Conservation (phyloP, 2,888 invertebrate species). For the Synanthedon myopaeformis region DNA sequence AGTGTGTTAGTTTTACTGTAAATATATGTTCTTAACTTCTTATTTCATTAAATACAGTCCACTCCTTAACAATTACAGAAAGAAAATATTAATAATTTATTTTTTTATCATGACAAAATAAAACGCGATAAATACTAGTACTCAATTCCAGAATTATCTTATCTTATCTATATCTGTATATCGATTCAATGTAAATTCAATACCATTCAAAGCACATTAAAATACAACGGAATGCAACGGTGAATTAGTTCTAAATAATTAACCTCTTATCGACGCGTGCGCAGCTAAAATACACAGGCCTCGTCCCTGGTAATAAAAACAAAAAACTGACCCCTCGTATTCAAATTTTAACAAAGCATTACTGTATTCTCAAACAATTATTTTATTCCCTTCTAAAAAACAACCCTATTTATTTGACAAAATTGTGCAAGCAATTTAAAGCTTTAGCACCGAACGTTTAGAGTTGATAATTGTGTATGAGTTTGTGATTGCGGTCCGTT, state of each 20-base stretch:
- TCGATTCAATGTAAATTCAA: slow-evolving; percentile 20
- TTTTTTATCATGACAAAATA: too few species aligned
- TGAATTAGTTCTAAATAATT: slow-evolving; percentile 68
- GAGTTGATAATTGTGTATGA: slow-evolving; percentile 6
- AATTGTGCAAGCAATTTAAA: slow-evolving; percentile 2
- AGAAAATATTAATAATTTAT: too few species aligned
- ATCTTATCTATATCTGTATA: neutral
- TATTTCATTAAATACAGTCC: too few species aligned
- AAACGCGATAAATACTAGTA: too few species aligned
- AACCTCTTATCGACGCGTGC: slow-evolving; percentile 61
- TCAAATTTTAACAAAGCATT: slow-evolving; percentile 70
- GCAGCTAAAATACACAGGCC: slow-evolving; percentile 35
- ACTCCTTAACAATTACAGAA: too few species aligned
- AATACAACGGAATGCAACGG: slow-evolving; percentile 47
- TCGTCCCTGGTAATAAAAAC: slow-evolving; percentile 25
- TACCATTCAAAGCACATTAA: slow-evolving; percentile 23
- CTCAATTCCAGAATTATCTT: neutral
- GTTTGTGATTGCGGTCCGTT: slow-evolving; percentile 18
- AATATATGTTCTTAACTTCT: too few species aligned
- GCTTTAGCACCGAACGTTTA: slow-evolving; percentile 6
- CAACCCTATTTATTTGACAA: slow-evolving; percentile 17
- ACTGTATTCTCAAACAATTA: slow-evolving; percentile 58
- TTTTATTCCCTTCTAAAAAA: slow-evolving; percentile 38
- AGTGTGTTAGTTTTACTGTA: too few species aligned
- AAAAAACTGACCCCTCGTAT: slow-evolving; percentile 43